A percentile compares a stretch with the other conserved stretches of the same genome.
Evolutionary conservation across 2,888 invertebrate species (phyloP).

Genomic region (Apotomis capreana): DNA sequence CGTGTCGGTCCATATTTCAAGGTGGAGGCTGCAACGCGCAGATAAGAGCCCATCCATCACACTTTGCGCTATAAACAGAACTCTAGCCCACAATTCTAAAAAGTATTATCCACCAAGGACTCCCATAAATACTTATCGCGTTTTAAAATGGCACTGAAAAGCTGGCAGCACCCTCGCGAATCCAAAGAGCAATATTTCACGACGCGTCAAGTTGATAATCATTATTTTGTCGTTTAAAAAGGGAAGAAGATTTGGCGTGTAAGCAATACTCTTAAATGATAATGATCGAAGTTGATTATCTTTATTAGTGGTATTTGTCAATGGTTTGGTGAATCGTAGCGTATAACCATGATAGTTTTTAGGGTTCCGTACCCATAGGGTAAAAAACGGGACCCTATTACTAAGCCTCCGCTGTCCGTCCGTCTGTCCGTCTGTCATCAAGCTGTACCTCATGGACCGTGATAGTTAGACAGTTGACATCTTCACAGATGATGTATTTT

Average conservation of each 20-base stretch:
- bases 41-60: constrained; percentile 79
- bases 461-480: too few relatives aligned
- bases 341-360: too few relatives aligned
- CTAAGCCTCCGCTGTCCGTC: too few relatives aligned
- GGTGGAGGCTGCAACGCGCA: constrained; percentile 58
- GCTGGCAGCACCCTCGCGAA: constrained; percentile 37
- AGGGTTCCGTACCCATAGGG: too few relatives aligned
- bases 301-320: background rate
- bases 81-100: constrained; percentile 42
- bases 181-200: constrained; percentile 60
- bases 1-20: constrained; percentile 64
- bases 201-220: constrained; percentile 53
- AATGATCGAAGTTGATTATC: background rate
- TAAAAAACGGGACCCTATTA: too few relatives aligned
- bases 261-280: constrained; percentile 6
- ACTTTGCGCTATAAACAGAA: constrained; percentile 71
- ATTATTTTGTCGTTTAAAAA: constrained; percentile 42
- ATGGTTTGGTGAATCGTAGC: background rate
- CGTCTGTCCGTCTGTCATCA: too few relatives aligned
- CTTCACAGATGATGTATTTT: too few relatives aligned
- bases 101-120: background rate
- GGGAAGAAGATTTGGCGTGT: background rate
- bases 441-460: too few relatives aligned
- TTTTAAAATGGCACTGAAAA: background rate
- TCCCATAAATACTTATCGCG: background rate